A percentile compares a stretch with the other conserved stretches of the same genome.
Conservation (phyloP, 2,113 vertebrate species). For the Tyrannus savana region DNA sequence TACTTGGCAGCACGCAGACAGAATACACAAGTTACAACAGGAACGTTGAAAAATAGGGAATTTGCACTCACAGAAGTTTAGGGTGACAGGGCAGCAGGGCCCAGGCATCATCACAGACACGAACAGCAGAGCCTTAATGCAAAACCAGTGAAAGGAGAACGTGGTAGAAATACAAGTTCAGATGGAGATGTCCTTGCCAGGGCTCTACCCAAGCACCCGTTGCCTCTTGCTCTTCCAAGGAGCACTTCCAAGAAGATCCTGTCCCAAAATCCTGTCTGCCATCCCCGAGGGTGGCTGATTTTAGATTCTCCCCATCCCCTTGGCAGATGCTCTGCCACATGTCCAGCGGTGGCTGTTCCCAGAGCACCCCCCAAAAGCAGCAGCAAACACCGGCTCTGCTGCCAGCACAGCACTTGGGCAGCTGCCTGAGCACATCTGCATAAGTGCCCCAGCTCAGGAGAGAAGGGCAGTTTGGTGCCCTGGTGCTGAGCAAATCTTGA, state of each 20-base stretch:
- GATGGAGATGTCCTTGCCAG: neutral
- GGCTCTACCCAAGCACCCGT: neutral
- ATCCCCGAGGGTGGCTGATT: neutral
- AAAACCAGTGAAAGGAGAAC: neutral
- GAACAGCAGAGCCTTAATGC: neutral
- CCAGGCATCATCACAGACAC: neutral
- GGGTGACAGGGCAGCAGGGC: neutral
- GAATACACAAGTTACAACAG: neutral
- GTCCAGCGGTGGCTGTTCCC: fast-evolving
- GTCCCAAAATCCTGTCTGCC: neutral
- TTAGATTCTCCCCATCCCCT: neutral
- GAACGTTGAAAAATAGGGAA: neutral
- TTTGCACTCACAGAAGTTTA: neutral
- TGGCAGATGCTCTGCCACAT: fast-evolving
- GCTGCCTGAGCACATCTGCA: neutral
- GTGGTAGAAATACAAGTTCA: neutral
- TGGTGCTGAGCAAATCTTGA: neutral
- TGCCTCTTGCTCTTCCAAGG: neutral
- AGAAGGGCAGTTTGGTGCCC: neutral
- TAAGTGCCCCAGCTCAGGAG: neutral
- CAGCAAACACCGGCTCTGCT: neutral
- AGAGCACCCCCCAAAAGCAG: neutral
- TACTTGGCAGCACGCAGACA: neutral
- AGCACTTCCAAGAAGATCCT: neutral
- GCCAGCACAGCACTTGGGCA: neutral